Evolutionary conservation across 1,140 invertebrate genomes (phyloP), one percentile per base, ranked within the genome.

Genomic region (Diorhabda sublineata): DNA sequence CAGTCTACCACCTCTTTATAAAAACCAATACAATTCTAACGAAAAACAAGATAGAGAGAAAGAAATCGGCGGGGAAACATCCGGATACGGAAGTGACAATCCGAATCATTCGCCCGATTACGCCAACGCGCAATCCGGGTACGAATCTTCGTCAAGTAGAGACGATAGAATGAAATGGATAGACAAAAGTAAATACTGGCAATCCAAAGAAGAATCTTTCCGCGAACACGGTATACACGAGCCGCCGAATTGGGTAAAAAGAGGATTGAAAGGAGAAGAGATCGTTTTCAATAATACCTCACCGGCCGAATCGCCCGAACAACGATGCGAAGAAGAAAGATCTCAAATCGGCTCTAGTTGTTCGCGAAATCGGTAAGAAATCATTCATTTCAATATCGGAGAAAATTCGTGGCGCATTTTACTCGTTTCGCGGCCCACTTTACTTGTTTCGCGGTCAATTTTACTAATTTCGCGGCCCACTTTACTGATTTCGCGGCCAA

Each of bases 71-170:
- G 85, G 85, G 42, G 89, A 90, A 70, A 90, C 89, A 68, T 90
- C 89, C 43, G 89, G 89, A 11, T 91, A 91, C 75, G 89, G 87
- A 9, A 91, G 89, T 74, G 89, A 91, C 71, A 89, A 86, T 44
- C 78, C 86, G 2, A 87, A 84, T 66, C 81, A 71, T 59, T 76
- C 75, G 52, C 70, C 67, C 57, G 74, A 76, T 64, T 76, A 68
- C 62, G 45, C 60, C 5, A 52, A 52, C 47, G n/a, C 6, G 6
- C 71, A 64, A 41, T 68, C 64, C 47, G 78, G 78, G 7, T 78
- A 79, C 70, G 78, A 79, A 59, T 79, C 77, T 26, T 78, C 82
- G 3, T 82, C 78, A 44, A 77, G 78, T 45, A 86, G 88, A 71
- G 87, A 90, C 56, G 87, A 88, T 52, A 82, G 89, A 64, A 85